Percentiles rank a stretch among this genome's conserved stretches.
Evolutionary conservation across 2,797 vertebrate genomes (phyloP).

Genomic region (Ctenopoma kingsleyae): DNA sequence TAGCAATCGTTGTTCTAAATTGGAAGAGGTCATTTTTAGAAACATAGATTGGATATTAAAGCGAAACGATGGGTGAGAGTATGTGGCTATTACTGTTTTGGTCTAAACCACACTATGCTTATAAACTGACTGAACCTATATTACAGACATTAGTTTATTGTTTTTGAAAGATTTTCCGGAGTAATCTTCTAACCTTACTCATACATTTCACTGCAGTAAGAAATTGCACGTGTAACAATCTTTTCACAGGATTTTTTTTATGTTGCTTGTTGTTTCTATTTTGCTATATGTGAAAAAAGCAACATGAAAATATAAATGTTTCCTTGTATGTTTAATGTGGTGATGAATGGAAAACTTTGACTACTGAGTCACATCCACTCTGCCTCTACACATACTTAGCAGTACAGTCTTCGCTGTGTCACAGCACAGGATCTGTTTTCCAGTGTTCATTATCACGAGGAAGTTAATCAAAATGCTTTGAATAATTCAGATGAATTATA

Average conservation of each 20-base stretch:
- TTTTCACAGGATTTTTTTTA: no score
- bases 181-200: not conserved
- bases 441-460: constrained; percentile 15
- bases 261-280: no score
- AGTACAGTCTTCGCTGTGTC: not conserved
- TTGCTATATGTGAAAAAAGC: no score
- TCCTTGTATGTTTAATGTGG: no score
- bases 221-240: not conserved
- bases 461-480: constrained; percentile 46
- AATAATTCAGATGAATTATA: constrained; percentile 52
- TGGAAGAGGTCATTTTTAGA: constrained; percentile 29
- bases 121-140: not conserved
- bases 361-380: not conserved
- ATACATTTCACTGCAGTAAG: not conserved
- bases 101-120: not conserved
- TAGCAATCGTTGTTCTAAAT: constrained; percentile 17
- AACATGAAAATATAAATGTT: no score
- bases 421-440: constrained; percentile 5
- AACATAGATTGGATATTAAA: constrained; percentile 26
- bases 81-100: not conserved
- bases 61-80: not conserved
- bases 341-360: not conserved
- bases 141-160: not conserved
- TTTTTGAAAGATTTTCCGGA: constrained; percentile 1
- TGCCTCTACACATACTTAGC: not conserved